phyloP scores from a whole-genome alignment of 2,888 invertebrate species.

The Drosophila lutescens region DNA sequence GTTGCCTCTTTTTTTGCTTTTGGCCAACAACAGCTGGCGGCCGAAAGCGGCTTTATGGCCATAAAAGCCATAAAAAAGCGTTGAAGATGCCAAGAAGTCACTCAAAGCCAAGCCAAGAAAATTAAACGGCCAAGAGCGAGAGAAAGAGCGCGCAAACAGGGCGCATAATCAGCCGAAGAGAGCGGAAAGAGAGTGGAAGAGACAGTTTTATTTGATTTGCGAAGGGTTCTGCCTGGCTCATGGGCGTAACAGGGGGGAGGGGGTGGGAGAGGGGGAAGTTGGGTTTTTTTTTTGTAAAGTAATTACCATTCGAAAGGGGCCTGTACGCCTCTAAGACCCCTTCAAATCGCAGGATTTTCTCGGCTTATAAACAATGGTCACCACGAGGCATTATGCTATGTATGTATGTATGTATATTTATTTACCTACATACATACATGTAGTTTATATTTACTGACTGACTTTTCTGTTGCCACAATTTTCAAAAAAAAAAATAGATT shows the following conservation, averaged over 20 bases:
- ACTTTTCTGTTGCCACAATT: too few species aligned
- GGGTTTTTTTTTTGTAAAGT: not conserved
- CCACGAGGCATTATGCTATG: too few species aligned
- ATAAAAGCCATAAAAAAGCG: constrained; percentile 77
- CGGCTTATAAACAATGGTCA: not conserved
- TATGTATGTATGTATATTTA: too few species aligned
- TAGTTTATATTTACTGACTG: too few species aligned
- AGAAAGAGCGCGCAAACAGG: constrained; percentile 12
- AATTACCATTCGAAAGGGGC: constrained; percentile 1
- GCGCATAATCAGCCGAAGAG: constrained; percentile 35
- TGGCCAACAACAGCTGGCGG: constrained; percentile 70
- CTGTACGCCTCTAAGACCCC: not conserved
- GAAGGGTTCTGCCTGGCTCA: constrained; percentile 32
- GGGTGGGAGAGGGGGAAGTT: not conserved
- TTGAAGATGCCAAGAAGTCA: constrained; percentile 52
- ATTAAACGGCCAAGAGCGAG: constrained; percentile 42
- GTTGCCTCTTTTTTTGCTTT: constrained; percentile 23
- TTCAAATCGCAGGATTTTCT: not conserved
- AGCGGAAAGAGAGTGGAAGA: constrained; percentile 12
- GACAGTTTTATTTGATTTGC: constrained; percentile 62
- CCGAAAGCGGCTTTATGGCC: constrained; percentile 73
- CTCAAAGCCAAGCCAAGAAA: constrained; percentile 44
- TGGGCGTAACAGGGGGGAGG: constrained; percentile 6
- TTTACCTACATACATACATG: too few species aligned
- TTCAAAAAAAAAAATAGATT: too few species aligned